phyloP scores from a whole-genome alignment of 2,113 vertebrate genomes.

The Brachyhypopomus occidentalis region DNA sequence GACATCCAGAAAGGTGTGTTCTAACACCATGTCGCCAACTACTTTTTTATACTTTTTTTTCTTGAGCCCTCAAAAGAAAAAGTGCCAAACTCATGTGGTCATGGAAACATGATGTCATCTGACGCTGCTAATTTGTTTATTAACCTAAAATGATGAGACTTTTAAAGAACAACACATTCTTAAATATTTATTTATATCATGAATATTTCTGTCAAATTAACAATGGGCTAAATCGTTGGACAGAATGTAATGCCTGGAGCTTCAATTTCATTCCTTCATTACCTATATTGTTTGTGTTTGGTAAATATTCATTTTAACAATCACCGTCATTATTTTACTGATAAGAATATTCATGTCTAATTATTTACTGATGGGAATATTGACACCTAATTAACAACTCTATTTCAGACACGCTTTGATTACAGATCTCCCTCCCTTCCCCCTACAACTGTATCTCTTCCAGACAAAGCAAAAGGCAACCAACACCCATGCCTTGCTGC shows the following conservation, averaged over 20 bases:
- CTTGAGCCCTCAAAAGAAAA: no score
- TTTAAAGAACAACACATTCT: background rate
- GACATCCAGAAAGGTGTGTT: conserved; percentile 46
- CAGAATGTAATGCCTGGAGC: background rate
- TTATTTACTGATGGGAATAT: conserved; percentile 39
- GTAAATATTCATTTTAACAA: conserved; percentile 34
- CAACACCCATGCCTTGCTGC: background rate
- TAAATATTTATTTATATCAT: background rate
- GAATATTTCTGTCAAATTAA: conserved; percentile 20
- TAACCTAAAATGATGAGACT: background rate
- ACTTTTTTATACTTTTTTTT: no score
- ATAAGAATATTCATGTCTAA: conserved; percentile 21
- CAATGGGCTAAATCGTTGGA: background rate
- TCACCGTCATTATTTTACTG: conserved; percentile 26
- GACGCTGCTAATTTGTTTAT: background rate
- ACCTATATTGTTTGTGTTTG: conserved; percentile 33
- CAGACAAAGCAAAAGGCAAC: conserved; percentile 18
- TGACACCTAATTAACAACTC: conserved; percentile 18
- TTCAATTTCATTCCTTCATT: conserved; percentile 7
- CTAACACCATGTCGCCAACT: conserved; percentile 49
- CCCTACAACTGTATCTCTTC: background rate
- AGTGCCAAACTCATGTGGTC: background rate
- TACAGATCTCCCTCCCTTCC: conserved; percentile 18
- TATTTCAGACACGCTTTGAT: conserved; percentile 39
- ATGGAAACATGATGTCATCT: background rate